A percentile compares a stretch with the other conserved stretches of the same genome.
These are phyloP conservation scores for Cremastinae sp. DNA, from an alignment of 2,888 invertebrate species.

Conservation along the genomic window DNA sequence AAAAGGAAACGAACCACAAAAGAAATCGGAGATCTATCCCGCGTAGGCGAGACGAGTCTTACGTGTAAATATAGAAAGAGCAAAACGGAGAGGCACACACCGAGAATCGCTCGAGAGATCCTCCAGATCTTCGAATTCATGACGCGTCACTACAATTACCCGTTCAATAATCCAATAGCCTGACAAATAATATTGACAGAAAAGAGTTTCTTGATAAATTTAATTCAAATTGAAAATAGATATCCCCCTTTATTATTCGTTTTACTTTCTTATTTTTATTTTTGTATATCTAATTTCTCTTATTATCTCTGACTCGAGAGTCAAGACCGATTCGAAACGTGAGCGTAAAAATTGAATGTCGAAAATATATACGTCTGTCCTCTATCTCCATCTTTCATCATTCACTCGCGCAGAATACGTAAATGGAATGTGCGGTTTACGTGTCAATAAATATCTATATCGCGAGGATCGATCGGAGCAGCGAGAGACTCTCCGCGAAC, in stretches of 20 bases:
- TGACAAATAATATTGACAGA: slow-evolving; percentile 18
- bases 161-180: slow-evolving; percentile 11
- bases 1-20: slow-evolving; percentile 36
- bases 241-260: no score
- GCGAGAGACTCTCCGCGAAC: slow-evolving; percentile 28
- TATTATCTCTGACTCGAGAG: neutral
- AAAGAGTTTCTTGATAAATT: neutral
- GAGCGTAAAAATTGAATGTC: neutral
- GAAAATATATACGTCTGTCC: neutral
- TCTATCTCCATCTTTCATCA: slow-evolving; percentile 4
- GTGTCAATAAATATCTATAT: slow-evolving; percentile 21
- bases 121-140: slow-evolving; percentile 19
- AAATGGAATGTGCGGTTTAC: slow-evolving; percentile 18
- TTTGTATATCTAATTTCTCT: no score
- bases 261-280: no score
- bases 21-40: slow-evolving; percentile 49
- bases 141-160: slow-evolving; percentile 30
- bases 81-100: neutral
- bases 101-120: slow-evolving; percentile 17
- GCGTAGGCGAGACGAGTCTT: slow-evolving; percentile 46
- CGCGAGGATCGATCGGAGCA: slow-evolving; percentile 32
- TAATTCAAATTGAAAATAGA: no score
- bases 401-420: slow-evolving; percentile 3
- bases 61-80: slow-evolving; percentile 3
- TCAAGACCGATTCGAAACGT: neutral